Percentiles rank a stretch among this genome's conserved stretches.
Evolutionary conservation across 2,113 vertebrate species (phyloP).

Genomic region (Toxotes chatareus): DNA sequence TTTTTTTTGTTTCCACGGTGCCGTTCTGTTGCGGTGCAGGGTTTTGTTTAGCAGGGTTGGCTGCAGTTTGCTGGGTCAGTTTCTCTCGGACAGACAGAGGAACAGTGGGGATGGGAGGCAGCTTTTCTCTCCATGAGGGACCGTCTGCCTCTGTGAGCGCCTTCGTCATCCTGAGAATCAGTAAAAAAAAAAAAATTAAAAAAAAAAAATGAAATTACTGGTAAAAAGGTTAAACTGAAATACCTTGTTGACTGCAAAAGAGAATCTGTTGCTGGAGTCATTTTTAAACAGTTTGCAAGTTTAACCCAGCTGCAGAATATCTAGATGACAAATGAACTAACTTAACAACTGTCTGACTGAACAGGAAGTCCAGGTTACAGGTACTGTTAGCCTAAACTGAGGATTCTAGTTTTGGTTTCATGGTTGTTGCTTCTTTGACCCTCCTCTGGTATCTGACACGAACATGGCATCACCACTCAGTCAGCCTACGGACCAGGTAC

Average conservation of each 20-base stretch:
- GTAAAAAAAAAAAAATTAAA: rapidly evolving
- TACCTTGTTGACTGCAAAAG: neutral
- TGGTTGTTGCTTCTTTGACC: too few relatives aligned
- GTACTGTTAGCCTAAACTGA: too few relatives aligned
- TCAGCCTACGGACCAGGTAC: slow-evolving; percentile 65
- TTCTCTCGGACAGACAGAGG: slow-evolving; percentile 87
- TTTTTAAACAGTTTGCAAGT: neutral
- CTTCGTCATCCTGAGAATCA: slow-evolving; percentile 90
- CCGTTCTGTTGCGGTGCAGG: slow-evolving; percentile 55
- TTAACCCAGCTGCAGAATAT: neutral
- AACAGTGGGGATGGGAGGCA: slow-evolving; percentile 90
- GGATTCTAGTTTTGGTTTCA: too few relatives aligned
- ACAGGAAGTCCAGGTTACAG: too few relatives aligned
- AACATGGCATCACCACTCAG: too few relatives aligned
- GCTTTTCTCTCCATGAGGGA: slow-evolving; percentile 90
- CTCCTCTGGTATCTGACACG: too few relatives aligned
- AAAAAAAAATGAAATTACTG: neutral
- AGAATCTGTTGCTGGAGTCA: neutral
- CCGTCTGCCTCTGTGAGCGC: slow-evolving; percentile 90
- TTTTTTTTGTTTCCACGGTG: slow-evolving; percentile 20
- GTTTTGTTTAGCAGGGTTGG: neutral
- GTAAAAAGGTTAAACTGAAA: neutral
- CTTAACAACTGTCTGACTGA: too few relatives aligned
- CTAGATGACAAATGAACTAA: too few relatives aligned
- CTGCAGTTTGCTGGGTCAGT: slow-evolving; percentile 63